Evolutionary conservation across 2,113 vertebrate genomes (phyloP), one percentile per base, ranked within the genome.

Genomic region (Prietella phreatophila): DNA sequence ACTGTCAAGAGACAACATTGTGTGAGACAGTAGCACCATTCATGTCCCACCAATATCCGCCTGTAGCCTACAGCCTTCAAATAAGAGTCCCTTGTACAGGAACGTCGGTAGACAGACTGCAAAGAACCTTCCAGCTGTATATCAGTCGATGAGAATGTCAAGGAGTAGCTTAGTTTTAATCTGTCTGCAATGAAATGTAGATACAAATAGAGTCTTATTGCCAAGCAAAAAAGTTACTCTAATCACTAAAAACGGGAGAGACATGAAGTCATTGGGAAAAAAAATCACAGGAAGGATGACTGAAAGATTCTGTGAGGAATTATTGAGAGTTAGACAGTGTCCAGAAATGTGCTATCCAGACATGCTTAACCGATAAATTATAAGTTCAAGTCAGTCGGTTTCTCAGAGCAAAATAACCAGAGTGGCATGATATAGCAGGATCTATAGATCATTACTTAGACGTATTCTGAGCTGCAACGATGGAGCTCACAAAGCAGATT

Each of bases 11-110:
- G 33, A 83, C 71, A 78, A 50, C 47, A 5, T 27, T 22, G 82
- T 33, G 3, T 17, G 36, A 76, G 33, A 89, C 81, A 86, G 71
- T 79, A 86, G 85, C 71, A 15, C 56, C 85, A 86, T 89, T 89
- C 80, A 89, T 56, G 56, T 55, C 42, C 22, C 60, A 78, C 50
- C 20, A 83, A 79, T 60, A 60, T 88, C 65, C 30, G 22, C 60
- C 65, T 86, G 50, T 27, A 22, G 79, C 88, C 67, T 61, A 86
- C 47, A 25, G 19, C 42, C 76, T 85, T n/a, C 27, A 73, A 61
- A 53, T 50, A 80, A 88, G 83, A 69, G 55, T 55, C 78, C 13
- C 71, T 89, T 86, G 58, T 86, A 75, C 60, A 63, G 73, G 85
- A 65, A 80, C 65, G 63, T 47, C 47, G 39, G 71, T 60, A 61